Evolutionary conservation across 2,888 invertebrate species (phyloP).

Genomic region (Eristalis intricaria): DNA sequence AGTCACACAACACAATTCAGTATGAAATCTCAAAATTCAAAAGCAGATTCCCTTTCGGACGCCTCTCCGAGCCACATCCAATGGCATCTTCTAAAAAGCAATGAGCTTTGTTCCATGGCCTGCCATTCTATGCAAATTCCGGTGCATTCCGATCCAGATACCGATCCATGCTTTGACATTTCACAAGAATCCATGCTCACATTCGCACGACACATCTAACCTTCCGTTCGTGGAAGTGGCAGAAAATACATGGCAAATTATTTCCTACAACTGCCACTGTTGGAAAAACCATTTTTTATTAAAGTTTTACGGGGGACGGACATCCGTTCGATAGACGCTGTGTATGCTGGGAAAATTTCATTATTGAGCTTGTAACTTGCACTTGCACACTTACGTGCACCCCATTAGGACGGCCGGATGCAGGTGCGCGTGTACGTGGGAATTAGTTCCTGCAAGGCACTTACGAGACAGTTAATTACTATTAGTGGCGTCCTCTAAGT

Average conservation of each 20-base stretch:
- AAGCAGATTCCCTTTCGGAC: too few relatives aligned
- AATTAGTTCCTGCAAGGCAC: not conserved
- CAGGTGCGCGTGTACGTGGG: not conserved
- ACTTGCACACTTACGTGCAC: not conserved
- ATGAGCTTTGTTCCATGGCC: too few relatives aligned
- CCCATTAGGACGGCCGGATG: too few relatives aligned
- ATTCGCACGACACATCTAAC: not conserved
- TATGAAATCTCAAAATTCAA: too few relatives aligned
- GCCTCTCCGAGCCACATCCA: too few relatives aligned
- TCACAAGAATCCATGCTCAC: not conserved
- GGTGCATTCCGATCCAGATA: not conserved
- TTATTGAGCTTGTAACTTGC: slow-evolving; percentile 23
- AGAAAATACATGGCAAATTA: slow-evolving; percentile 10
- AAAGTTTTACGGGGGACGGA: slow-evolving; percentile 34
- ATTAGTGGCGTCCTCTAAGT: not conserved
- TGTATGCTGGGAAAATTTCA: slow-evolving; percentile 31
- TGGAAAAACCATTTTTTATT: slow-evolving; percentile 30
- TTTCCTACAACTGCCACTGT: slow-evolving; percentile 12
- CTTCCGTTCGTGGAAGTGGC: not conserved
- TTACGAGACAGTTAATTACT: not conserved
- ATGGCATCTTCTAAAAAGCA: too few relatives aligned
- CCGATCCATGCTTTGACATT: slow-evolving; percentile 6
- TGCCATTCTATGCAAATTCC: too few relatives aligned
- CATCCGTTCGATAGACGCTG: slow-evolving; percentile 23
- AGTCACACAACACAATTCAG: too few relatives aligned